These are phyloP conservation scores for Thinocorus orbignyianus DNA, from an alignment of 2,113 vertebrate species.

Conservation along the genomic window DNA sequence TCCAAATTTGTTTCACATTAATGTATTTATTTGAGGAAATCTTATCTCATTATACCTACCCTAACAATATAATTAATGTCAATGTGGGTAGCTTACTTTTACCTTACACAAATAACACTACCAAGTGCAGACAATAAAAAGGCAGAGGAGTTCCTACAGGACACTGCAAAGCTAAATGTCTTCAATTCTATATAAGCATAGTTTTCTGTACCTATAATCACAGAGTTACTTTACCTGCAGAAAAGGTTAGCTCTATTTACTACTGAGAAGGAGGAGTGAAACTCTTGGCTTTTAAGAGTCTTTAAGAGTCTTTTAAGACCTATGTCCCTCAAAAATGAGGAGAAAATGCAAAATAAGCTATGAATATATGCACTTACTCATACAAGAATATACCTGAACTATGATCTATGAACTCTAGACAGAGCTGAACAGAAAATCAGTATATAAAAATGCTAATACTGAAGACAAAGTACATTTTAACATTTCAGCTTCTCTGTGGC, in stretches of 20 bases:
- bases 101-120: not conserved
- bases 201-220: not conserved
- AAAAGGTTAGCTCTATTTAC: not conserved
- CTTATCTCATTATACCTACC: not conserved
- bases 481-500: not conserved
- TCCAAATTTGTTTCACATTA: not conserved
- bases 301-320: not conserved
- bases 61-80: not conserved
- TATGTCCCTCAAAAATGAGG: not conserved
- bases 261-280: not conserved
- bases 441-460: not conserved
- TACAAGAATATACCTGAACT: not conserved
- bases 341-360: not conserved
- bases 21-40: not conserved
- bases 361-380: not conserved
- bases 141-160: not conserved
- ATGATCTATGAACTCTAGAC: not conserved
- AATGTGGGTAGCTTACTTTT: not conserved
- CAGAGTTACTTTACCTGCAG: not conserved
- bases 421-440: not conserved
- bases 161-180: not conserved
- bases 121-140: not conserved
- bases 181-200: rapidly evolving
- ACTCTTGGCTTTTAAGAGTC: not conserved
- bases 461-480: not conserved